phyloP scores from a whole-genome alignment of 2,888 invertebrate species.

The Prosopocoilus inquinatus region DNA sequence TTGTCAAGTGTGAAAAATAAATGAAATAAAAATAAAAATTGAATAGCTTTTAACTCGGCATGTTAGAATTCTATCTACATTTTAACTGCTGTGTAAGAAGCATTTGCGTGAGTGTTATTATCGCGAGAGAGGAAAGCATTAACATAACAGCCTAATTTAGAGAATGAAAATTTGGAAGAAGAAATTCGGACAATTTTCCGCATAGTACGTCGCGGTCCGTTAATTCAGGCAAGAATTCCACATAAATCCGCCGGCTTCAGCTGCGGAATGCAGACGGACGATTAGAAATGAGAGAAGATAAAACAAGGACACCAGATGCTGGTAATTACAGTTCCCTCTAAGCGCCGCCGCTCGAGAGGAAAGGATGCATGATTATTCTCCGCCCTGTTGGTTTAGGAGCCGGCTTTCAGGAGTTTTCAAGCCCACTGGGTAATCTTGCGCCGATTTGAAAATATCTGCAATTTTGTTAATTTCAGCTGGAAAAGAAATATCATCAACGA shows the following conservation, averaged over 20 bases:
- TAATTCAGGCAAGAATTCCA: neutral
- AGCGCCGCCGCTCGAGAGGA: neutral
- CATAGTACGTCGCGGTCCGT: neutral
- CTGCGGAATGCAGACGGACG: neutral
- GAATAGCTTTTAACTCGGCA: no score
- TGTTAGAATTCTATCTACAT: no score
- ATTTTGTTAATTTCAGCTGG: no score
- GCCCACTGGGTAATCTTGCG: neutral
- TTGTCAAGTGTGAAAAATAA: no score
- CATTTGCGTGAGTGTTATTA: no score
- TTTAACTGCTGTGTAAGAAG: no score
- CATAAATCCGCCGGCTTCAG: constrained; percentile 3
- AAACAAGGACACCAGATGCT: constrained; percentile 3
- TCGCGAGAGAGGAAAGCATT: no score
- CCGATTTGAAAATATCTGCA: no score
- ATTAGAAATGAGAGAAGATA: neutral
- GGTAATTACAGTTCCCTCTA: neutral
- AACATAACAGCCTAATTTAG: neutral
- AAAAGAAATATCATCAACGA: no score
- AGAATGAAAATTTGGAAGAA: neutral
- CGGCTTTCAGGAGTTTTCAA: neutral
- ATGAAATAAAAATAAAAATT: no score
- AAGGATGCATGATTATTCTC: neutral
- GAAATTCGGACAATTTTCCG: constrained; percentile 1
- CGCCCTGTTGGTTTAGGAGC: neutral